phyloP scores from a whole-genome alignment of 2,888 invertebrate genomes.

The Matsumyia berberina region DNA sequence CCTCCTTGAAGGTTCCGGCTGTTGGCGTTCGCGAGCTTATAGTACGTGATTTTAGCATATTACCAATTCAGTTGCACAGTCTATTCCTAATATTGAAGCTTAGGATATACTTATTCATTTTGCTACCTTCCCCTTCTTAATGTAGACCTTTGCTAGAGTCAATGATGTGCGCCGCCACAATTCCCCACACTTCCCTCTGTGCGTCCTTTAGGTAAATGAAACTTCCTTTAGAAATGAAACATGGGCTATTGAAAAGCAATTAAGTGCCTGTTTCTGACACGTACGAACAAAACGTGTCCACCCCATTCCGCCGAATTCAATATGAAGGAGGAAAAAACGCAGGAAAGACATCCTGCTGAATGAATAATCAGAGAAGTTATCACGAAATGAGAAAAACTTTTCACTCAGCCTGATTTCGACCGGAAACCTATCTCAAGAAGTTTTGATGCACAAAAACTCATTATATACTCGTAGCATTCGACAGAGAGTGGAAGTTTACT shows the following conservation, averaged over 20 bases:
- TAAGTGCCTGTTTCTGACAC: conserved; percentile 69
- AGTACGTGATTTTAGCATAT: too few species aligned
- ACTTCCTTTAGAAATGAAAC: conserved; percentile 9
- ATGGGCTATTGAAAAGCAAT: conserved; percentile 71
- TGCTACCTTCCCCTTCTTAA: too few species aligned
- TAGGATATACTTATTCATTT: too few species aligned
- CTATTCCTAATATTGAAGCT: too few species aligned
- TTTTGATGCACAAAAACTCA: conserved; percentile 76
- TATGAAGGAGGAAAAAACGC: conserved; percentile 19
- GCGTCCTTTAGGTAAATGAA: conserved; percentile 20
- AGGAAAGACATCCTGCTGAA: conserved; percentile 60
- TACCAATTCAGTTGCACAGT: too few species aligned
- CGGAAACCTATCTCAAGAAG: conserved; percentile 75
- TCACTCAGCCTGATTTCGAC: conserved; percentile 71
- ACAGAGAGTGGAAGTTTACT: conserved; percentile 58
- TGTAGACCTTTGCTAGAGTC: too few species aligned
- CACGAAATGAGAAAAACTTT: conserved; percentile 71
- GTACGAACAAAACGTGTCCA: conserved; percentile 61
- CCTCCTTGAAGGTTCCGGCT: too few species aligned
- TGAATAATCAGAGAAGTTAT: conserved; percentile 75
- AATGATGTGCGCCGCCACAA: not conserved
- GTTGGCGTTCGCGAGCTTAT: too few species aligned
- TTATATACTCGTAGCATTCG: conserved; percentile 62
- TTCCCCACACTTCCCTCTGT: not conserved
- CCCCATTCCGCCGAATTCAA: conserved; percentile 26